Conservation (phyloP, 1,140 invertebrate species). For the Philotrypesis tridentata region DNA sequence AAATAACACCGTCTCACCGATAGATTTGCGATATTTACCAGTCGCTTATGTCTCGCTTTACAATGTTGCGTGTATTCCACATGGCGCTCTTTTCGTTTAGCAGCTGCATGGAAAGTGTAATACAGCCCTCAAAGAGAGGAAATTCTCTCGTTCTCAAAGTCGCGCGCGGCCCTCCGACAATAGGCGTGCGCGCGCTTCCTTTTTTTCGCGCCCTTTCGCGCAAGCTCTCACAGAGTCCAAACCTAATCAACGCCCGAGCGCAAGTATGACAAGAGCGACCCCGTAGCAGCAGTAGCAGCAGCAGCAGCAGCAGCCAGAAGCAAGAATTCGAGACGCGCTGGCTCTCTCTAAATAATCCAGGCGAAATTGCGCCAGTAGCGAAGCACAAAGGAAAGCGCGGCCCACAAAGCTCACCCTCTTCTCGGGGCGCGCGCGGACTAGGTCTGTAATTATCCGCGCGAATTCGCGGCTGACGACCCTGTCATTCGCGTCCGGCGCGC, state of each 20-base stretch:
- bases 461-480: conserved; percentile 10
- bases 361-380: not conserved
- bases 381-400: conserved; percentile 10
- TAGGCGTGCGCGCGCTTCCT: not conserved
- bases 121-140: too few relatives aligned
- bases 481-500: conserved; percentile 3
- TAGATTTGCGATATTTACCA: too few relatives aligned
- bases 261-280: not conserved
- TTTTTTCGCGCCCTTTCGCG: not conserved
- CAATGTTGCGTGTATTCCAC: too few relatives aligned
- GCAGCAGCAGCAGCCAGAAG: not conserved
- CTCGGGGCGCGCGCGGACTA: not conserved
- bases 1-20: too few relatives aligned
- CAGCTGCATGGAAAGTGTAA: too few relatives aligned
- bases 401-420: conserved; percentile 1
- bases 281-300: not conserved
- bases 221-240: not conserved
- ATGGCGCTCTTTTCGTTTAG: too few relatives aligned
- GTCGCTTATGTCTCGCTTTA: too few relatives aligned
- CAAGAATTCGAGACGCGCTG: conserved; percentile 8
- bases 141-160: too few relatives aligned
- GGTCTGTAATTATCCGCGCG: conserved; percentile 33
- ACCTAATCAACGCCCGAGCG: not conserved
- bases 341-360: conserved; percentile 28
- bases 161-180: not conserved